phyloP scores from a whole-genome alignment of 2,797 vertebrate species.

The Echeneis naucrates region DNA sequence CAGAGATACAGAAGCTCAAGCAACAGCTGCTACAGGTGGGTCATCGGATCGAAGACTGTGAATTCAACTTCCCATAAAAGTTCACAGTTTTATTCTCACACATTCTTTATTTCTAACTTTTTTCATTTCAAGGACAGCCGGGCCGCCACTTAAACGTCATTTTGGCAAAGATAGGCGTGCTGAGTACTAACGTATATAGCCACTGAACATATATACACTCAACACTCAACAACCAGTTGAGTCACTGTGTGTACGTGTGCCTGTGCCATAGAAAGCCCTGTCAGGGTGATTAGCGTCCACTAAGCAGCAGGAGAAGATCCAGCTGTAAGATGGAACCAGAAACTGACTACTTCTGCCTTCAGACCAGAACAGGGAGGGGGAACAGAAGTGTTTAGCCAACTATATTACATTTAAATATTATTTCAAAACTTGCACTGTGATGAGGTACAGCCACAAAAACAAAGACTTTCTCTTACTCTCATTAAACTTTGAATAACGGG shows the following conservation, averaged over 20 bases:
- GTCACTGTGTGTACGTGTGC: not conserved
- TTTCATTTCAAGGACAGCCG: constrained; percentile 11
- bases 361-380: constrained; percentile 13
- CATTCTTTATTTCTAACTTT: not conserved
- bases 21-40: constrained; percentile 97
- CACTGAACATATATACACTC: no score
- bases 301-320: constrained; percentile 25
- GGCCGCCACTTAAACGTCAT: not conserved
- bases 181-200: no score
- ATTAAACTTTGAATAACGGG: not conserved
- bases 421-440: not conserved
- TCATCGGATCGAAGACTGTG: constrained; percentile 1
- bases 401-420: not conserved
- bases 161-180: not conserved
- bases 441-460: not conserved
- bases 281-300: constrained; percentile 34
- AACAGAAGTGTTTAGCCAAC: constrained; percentile 4
- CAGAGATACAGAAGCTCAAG: constrained; percentile 98
- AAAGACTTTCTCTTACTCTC: no score
- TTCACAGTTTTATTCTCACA: not conserved
- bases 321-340: constrained; percentile 23
- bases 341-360: constrained; percentile 20
- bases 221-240: no score
- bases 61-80: not conserved
- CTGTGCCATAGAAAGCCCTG: constrained; percentile 30